Evolutionary conservation across 2,113 vertebrate species (phyloP).

Genomic region (Uria aalge): DNA sequence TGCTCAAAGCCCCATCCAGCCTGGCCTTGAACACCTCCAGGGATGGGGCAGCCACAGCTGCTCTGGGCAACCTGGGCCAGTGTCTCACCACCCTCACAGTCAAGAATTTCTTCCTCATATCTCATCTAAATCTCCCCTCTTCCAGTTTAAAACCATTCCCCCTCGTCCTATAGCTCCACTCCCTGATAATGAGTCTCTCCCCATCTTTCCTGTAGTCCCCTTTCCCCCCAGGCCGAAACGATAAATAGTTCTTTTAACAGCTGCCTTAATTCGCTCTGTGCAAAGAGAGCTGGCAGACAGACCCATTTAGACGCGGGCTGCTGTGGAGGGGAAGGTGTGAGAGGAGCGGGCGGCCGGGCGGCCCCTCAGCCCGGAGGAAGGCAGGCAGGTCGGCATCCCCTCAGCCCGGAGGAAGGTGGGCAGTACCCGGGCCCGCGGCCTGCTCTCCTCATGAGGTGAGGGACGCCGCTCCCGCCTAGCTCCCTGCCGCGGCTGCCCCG

Average conservation of each 20-base stretch:
- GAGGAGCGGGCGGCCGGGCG: not conserved
- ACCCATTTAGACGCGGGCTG: fast-evolving
- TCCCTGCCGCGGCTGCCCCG: not conserved
- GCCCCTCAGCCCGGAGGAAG: not conserved
- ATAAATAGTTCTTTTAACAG: fast-evolving
- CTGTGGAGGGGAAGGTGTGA: not conserved
- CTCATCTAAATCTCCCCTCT: not conserved
- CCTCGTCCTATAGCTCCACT: not conserved
- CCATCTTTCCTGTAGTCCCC: not conserved
- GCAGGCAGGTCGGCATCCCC: not conserved
- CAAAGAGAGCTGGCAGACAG: too few relatives aligned
- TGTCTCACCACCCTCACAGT: not conserved
- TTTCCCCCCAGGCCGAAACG: not conserved
- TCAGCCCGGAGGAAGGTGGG: not conserved
- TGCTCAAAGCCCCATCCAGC: not conserved
- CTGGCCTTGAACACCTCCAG: not conserved
- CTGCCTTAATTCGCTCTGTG: fast-evolving
- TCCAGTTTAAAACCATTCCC: not conserved
- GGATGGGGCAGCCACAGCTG: not conserved
- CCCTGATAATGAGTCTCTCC: not conserved
- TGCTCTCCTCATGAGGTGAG: not conserved
- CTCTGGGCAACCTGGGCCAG: not conserved
- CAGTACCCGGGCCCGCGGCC: not conserved
- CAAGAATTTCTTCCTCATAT: not conserved
- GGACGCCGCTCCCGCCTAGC: not conserved